Percentiles rank a stretch among this genome's conserved stretches.
Conservation (phyloP, 2,888 invertebrate genomes). For the Nemotelus nigrinus region DNA sequence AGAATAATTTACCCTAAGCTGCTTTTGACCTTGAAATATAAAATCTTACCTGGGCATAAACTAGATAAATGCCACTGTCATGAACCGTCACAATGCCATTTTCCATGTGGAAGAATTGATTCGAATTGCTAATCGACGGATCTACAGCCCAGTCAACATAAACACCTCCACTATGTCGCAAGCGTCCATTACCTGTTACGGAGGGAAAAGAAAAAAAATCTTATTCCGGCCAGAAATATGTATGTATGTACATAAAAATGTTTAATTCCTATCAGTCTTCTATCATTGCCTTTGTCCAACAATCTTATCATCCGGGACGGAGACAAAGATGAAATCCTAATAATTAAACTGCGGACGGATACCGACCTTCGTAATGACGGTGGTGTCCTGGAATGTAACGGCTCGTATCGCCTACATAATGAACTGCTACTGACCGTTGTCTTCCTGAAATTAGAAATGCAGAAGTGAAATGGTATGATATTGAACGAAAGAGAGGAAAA, state of each 20-base stretch:
- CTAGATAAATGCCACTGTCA: slow-evolving; percentile 78
- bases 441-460: slow-evolving; percentile 11
- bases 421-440: slow-evolving; percentile 66
- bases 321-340: not conserved
- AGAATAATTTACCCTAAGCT: no score
- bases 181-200: slow-evolving; percentile 71
- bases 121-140: slow-evolving; percentile 71
- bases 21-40: no score
- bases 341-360: not conserved
- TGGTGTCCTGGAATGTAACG: slow-evolving; percentile 69
- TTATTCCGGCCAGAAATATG: not conserved
- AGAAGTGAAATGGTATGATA: no score
- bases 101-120: slow-evolving; percentile 70
- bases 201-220: slow-evolving; percentile 31
- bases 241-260: not conserved
- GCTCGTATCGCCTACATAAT: slow-evolving; percentile 73
- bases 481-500: not conserved
- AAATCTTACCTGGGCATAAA: slow-evolving; percentile 73
- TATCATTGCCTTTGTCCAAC: not conserved
- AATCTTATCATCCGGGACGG: not conserved
- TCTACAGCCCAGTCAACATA: slow-evolving; percentile 74
- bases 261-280: not conserved
- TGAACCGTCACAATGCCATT: slow-evolving; percentile 75
- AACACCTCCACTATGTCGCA: slow-evolving; percentile 71
- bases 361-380: slow-evolving; percentile 69